Evolutionary conservation across 2,888 invertebrate genomes (phyloP).

Genomic region (Strigamia transsilvanica): DNA sequence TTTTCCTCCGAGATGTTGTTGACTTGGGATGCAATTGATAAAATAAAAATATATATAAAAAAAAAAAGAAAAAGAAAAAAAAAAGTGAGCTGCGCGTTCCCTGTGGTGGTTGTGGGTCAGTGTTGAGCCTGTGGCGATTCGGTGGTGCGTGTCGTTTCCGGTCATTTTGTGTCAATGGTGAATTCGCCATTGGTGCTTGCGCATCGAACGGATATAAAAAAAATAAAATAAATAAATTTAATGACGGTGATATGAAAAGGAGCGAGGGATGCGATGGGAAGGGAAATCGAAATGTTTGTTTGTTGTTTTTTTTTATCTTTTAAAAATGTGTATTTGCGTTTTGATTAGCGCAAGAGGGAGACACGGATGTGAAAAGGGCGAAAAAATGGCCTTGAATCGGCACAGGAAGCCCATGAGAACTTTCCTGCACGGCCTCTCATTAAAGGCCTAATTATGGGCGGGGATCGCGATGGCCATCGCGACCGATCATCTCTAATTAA

Average conservation of each 20-base stretch:
- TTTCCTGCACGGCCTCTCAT: slow-evolving; percentile 46
- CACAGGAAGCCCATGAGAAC: slow-evolving; percentile 48
- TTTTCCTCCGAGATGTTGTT: slow-evolving; percentile 49
- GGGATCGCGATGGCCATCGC: slow-evolving; percentile 50
- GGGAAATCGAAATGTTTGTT: slow-evolving; percentile 31
- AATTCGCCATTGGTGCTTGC: slow-evolving; percentile 39
- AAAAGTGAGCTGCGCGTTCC: slow-evolving; percentile 28
- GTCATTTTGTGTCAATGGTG: slow-evolving; percentile 47
- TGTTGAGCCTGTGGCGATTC: slow-evolving; percentile 46
- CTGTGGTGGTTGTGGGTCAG: slow-evolving; percentile 41
- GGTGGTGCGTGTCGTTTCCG: slow-evolving; percentile 46
- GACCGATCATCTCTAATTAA: slow-evolving; percentile 52
- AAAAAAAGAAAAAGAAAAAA: neutral
- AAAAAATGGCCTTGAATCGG: slow-evolving; percentile 40
- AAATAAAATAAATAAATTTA: slow-evolving; percentile 45
- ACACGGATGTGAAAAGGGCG: slow-evolving; percentile 48
- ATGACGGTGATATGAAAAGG: slow-evolving; percentile 13
- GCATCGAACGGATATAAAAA: slow-evolving; percentile 37
- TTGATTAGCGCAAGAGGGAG: slow-evolving; percentile 33
- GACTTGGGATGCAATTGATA: slow-evolving; percentile 40
- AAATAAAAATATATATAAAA: slow-evolving; percentile 31
- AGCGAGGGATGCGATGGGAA: slow-evolving; percentile 24
- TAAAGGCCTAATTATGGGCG: slow-evolving; percentile 37
- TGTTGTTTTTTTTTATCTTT: neutral
- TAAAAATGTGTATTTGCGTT: neutral